Conservation (phyloP, 2,797 vertebrate genomes). For the Leptodactylus fallax region DNA sequence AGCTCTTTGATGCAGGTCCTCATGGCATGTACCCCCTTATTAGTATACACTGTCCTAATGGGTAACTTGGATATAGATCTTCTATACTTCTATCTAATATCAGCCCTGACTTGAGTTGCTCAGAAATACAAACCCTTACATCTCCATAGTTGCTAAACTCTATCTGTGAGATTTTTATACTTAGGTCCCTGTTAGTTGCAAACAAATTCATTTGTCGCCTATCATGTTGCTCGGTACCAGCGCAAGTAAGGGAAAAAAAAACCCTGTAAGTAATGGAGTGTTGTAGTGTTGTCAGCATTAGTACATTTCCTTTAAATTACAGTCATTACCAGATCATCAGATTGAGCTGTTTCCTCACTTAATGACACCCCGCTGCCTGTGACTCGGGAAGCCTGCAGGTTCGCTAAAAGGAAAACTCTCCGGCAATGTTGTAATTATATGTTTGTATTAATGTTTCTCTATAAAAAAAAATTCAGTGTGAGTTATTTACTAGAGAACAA, state of each 20-base stretch:
- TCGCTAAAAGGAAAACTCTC: slow-evolving; percentile 23
- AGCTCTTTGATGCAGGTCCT: background rate
- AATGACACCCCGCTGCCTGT: slow-evolving; percentile 39
- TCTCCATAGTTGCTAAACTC: background rate
- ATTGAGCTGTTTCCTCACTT: slow-evolving; percentile 49
- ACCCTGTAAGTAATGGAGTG: background rate
- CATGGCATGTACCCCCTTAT: no score
- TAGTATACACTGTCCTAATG: no score
- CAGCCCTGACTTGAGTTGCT: background rate
- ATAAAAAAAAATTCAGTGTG: background rate
- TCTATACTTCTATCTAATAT: background rate
- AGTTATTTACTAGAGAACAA: slow-evolving; percentile 37
- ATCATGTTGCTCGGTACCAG: background rate
- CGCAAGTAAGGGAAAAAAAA: background rate
- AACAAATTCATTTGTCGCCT: background rate
- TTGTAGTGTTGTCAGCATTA: slow-evolving; percentile 13
- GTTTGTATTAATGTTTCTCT: slow-evolving; percentile 43
- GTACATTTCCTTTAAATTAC: slow-evolving; percentile 46
- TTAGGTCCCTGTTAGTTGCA: background rate
- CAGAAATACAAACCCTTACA: no score
- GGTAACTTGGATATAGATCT: background rate
- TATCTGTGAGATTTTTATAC: background rate
- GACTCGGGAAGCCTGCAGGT: slow-evolving; percentile 31
- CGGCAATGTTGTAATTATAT: slow-evolving; percentile 37
- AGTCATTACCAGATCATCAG: slow-evolving; percentile 46